A percentile compares a stretch with the other conserved stretches of the same genome.
Evolutionary conservation across 2,888 invertebrate genomes (phyloP).

Genomic region (Lissocephala sabroskyi): DNA sequence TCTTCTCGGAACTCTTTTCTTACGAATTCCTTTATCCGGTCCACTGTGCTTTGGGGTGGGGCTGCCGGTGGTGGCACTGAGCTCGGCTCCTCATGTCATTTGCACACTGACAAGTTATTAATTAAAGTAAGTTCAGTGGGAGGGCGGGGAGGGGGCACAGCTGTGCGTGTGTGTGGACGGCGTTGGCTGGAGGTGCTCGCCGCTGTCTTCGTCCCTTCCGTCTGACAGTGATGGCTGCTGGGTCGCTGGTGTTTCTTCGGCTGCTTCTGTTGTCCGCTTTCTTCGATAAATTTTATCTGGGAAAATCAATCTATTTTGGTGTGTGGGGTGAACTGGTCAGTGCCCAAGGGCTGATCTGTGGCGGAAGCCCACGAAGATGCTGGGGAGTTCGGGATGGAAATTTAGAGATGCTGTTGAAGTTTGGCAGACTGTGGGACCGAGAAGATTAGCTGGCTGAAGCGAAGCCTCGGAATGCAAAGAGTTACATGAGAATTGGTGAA

Average conservation of each 20-base stretch:
- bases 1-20: too few relatives aligned
- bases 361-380: too few relatives aligned
- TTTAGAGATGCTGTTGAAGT: background rate
- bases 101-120: slow-evolving; percentile 67
- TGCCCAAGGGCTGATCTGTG: background rate
- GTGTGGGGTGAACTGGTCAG: background rate
- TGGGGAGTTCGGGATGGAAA: too few relatives aligned
- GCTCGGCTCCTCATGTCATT: slow-evolving; percentile 46
- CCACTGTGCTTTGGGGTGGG: background rate
- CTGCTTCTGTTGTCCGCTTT: slow-evolving; percentile 12
- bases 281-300: slow-evolving; percentile 30
- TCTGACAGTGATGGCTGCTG: too few relatives aligned
- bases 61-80: background rate
- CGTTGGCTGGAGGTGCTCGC: too few relatives aligned
- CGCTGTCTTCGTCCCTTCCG: background rate
- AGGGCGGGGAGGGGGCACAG: too few relatives aligned
- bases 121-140: slow-evolving; percentile 50
- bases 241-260: background rate
- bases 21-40: background rate
- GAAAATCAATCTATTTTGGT: slow-evolving; percentile 32
- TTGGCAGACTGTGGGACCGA: too few relatives aligned
- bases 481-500: too few relatives aligned
- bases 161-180: too few relatives aligned
- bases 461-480: too few relatives aligned
- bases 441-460: too few relatives aligned